Evolutionary conservation across 2,113 vertebrate genomes (phyloP), one percentile per base, ranked within the genome.

Genomic region (Sylvilagus bachmani): DNA sequence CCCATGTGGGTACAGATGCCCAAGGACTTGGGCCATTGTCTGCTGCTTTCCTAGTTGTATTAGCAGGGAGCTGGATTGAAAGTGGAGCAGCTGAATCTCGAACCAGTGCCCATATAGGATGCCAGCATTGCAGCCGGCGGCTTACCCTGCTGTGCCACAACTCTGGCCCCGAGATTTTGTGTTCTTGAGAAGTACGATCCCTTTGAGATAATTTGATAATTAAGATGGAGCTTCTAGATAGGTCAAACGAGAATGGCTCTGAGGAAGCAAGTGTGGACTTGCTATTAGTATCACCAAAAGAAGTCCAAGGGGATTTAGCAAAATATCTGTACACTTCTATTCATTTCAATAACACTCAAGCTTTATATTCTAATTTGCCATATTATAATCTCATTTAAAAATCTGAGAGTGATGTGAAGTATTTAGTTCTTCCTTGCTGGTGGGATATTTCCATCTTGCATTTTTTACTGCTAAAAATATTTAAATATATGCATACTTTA

Each of bases 201-300:
- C 19, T 87, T 79, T 80, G 78, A 91, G 73, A 69, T 29, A 25
- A 17, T 73, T 77, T 62, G 51, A 62, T 53, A 94, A 90, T 61
- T 67, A 89, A 82, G 70, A 74, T 51, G 29, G 17, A 36, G 58
- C 75, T 94, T 87, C 90, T 92, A 82, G n/a, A 53, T 82, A 49
- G 24, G 64, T 94, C 87, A 90, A 94, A 79, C 84, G 70, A 93
- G 75, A 74, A 51, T 25, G 8, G 25, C 69, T 93, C 44, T 73
- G n/a, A 93, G 64, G 49, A 86, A 87, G 77, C 62, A 64, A n/a
- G 66, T n/a, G 1, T 67, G 49, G 36, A 90, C 64, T 78, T 83
- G 51, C 36, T 44, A 9, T 67, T 51, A 71, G 6, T 64, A 29
- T 87, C 74, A 55, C 16, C 70, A 75, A 62, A 29, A 33, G 7